These are phyloP conservation scores for Sminthopsis crassicaudata DNA, from an alignment of 2,113 vertebrate species.

Conservation along the genomic window DNA sequence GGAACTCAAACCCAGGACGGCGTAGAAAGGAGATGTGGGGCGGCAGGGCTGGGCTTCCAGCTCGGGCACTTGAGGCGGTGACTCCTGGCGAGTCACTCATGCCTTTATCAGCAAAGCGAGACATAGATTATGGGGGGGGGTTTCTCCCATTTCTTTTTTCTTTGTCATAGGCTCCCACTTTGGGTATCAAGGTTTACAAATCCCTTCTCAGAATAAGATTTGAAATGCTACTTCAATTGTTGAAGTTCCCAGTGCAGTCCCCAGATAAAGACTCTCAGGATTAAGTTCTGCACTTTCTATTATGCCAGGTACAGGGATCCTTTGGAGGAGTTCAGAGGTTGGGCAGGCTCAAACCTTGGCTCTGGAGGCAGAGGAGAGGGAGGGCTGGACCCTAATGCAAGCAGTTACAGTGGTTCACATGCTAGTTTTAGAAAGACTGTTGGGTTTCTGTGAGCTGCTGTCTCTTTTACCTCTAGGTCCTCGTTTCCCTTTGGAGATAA, in stretches of 20 bases:
- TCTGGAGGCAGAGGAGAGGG: too few relatives aligned
- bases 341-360: background rate
- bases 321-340: background rate
- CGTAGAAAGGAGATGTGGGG: background rate
- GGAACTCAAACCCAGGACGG: too few relatives aligned
- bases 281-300: background rate
- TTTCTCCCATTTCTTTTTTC: too few relatives aligned
- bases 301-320: background rate
- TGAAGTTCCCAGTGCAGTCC: background rate
- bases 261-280: too few relatives aligned
- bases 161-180: background rate
- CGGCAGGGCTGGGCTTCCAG: background rate
- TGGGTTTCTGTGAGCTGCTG: background rate
- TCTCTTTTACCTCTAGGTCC: background rate
- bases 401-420: background rate
- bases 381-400: background rate
- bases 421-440: background rate
- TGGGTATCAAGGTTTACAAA: background rate
- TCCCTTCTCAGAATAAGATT: background rate
- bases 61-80: background rate
- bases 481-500: background rate
- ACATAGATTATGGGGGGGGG: background rate
- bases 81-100: too few relatives aligned
- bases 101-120: background rate
- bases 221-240: background rate